Percentiles rank a stretch among this genome's conserved stretches.
Evolutionary conservation across 1,140 invertebrate genomes (phyloP).

Genomic region (Trichoplusia ni): DNA sequence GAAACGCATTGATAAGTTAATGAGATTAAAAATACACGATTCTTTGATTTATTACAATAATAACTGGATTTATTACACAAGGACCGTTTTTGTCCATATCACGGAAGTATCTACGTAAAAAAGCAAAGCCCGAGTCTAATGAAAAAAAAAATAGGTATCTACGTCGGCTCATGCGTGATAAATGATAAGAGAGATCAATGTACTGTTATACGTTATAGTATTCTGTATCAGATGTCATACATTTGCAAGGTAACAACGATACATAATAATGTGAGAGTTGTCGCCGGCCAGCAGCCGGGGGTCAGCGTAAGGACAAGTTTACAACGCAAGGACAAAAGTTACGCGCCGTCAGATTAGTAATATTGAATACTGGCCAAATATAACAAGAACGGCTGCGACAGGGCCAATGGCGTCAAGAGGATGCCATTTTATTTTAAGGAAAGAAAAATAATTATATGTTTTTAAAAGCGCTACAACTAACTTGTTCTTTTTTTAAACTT

Average conservation of each 20-base stretch:
- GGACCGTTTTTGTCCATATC: no score
- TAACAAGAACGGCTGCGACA: neutral
- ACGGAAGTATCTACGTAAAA: neutral
- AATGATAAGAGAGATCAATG: constrained; percentile 27
- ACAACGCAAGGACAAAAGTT: neutral
- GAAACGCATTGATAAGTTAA: no score
- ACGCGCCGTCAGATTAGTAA: neutral
- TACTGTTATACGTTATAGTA: constrained; percentile 13
- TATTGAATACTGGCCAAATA: constrained; percentile 22
- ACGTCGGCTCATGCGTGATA: neutral
- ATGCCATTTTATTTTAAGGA: neutral
- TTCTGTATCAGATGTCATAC: neutral
- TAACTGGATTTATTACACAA: no score
- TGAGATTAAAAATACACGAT: no score
- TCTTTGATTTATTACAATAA: no score
- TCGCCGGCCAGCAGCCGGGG: neutral
- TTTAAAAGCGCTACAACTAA: neutral
- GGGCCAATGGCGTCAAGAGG: neutral
- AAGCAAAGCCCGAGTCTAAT: neutral
- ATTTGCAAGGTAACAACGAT: constrained; percentile 7
- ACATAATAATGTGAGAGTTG: neutral
- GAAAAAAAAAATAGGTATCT: neutral
- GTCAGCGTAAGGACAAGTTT: constrained; percentile 22
- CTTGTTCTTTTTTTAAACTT: no score
- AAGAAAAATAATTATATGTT: neutral